Base-by-base conservation (phyloP, 2,888 invertebrate species). In the Agrotis puta region DNA sequence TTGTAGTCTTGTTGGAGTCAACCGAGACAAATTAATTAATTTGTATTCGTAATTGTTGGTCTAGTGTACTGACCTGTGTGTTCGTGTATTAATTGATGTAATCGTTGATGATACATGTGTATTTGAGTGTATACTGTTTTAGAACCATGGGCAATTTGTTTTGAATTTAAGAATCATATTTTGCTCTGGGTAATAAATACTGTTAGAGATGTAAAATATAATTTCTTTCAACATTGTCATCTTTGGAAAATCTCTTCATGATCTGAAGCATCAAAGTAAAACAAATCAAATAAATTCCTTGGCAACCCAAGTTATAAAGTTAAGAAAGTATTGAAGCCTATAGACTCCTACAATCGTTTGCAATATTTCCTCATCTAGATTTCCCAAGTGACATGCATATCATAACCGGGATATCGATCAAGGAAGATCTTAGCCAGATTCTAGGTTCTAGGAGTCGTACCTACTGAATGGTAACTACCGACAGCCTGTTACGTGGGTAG, bases 11-110 rank as follows among this genome's bases (percentile, higher is more conserved):
- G 77, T 68, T 68, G 22, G 50, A 79, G 50, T 68, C 67, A 77
- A 81, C 67, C 67, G 73, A 64, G 47, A 77, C 79, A 63, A 81
- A 79, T 81, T 77, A 77, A 81, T 81, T 79, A 68, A 79, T 77
- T 67, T 54, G 78, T 73, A 58, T 72, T 68, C 61, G 67, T 81
- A 81, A 81, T 81, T 24, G 59, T 16, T 48, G 2, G 22, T 66
- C 63, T 54, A 5, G n/a, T 22, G 39, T 48, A 50, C 48, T 66
- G 50, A 77, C 66, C 66, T 75, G 53, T 57, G 54, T 47, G 67
- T 62, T 61, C 20, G 16, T 59, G 48, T 33, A 59, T 27, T 66
- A 71, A 78, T 75, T 78, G 43, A 16, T 71, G 54, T 76, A 66
- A 58, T 65, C 18, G 4, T 62, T 56, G 16, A 43, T 13, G 45